These are phyloP conservation scores for Sceloporus tristichus DNA, from an alignment of 2,113 vertebrate genomes.

Conservation along the genomic window DNA sequence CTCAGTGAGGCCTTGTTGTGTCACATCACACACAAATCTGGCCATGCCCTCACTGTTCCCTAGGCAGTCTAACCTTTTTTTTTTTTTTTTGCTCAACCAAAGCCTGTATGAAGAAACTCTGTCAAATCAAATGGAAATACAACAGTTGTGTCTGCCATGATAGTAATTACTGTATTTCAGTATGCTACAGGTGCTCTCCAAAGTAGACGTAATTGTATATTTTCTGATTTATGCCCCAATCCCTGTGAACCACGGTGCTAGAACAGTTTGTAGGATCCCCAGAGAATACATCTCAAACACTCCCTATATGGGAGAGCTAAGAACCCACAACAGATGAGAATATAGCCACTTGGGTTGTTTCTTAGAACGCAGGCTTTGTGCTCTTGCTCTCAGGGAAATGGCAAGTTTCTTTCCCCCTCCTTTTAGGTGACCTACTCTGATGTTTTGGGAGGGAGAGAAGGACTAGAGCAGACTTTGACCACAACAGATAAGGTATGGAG, in stretches of 20 bases:
- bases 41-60: fast-evolving
- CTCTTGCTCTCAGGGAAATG: not conserved
- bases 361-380: not conserved
- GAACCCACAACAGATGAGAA: not conserved
- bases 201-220: constrained; percentile 30
- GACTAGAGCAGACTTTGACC: not conserved
- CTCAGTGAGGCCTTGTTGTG: not conserved
- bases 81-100: too few relatives aligned
- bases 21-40: not conserved
- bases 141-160: fast-evolving
- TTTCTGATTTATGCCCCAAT: not conserved
- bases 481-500: not conserved
- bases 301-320: not conserved
- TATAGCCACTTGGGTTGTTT: not conserved
- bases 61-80: not conserved
- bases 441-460: not conserved
- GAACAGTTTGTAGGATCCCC: not conserved
- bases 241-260: not conserved
- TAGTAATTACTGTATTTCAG: not conserved
- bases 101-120: not conserved
- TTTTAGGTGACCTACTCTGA: not conserved
- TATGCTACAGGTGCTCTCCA: fast-evolving
- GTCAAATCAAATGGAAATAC: not conserved
- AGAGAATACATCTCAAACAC: too few relatives aligned
- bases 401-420: not conserved